Evolutionary conservation across 2,888 invertebrate genomes (phyloP).

Genomic region (Brenthis daphne): DNA sequence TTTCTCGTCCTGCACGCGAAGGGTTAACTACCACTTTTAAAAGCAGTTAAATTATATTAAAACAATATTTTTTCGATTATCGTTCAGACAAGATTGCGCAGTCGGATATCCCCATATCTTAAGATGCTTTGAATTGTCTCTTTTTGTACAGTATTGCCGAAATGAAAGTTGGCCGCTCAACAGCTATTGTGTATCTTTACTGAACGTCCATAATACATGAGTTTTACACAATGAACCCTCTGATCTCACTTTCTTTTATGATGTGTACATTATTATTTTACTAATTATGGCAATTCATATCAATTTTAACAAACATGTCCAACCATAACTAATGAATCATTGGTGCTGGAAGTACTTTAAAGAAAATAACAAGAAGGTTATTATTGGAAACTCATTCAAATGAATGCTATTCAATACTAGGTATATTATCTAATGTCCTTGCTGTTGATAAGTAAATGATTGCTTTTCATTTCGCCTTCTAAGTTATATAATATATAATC

Average conservation of each 20-base stretch:
- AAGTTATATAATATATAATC: slow-evolving; percentile 19
- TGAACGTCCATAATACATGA: slow-evolving; percentile 40
- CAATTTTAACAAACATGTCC: too few species aligned
- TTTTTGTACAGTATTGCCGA: slow-evolving; percentile 58
- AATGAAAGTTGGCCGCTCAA: slow-evolving; percentile 66
- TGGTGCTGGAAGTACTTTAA: background rate
- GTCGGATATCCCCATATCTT: slow-evolving; percentile 45
- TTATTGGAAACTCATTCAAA: background rate
- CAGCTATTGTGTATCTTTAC: slow-evolving; percentile 48
- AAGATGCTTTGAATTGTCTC: slow-evolving; percentile 57
- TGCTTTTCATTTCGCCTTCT: slow-evolving; percentile 13
- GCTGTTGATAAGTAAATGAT: slow-evolving; percentile 19
- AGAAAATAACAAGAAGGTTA: background rate
- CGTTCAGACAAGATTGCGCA: slow-evolving; percentile 30
- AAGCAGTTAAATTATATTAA: slow-evolving; percentile 40
- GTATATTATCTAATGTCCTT: slow-evolving; percentile 13
- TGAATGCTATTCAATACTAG: background rate
- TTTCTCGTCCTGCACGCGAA: slow-evolving; percentile 65
- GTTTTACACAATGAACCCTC: slow-evolving; percentile 40
- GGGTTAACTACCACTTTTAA: slow-evolving; percentile 42
- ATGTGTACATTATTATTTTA: slow-evolving; percentile 2
- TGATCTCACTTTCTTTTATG: slow-evolving; percentile 43
- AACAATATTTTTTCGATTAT: slow-evolving; percentile 35
- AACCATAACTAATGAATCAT: too few species aligned
- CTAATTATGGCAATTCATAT: too few species aligned